Conservation (phyloP, 2,888 invertebrate genomes). For the Eupithecia centaureata region DNA sequence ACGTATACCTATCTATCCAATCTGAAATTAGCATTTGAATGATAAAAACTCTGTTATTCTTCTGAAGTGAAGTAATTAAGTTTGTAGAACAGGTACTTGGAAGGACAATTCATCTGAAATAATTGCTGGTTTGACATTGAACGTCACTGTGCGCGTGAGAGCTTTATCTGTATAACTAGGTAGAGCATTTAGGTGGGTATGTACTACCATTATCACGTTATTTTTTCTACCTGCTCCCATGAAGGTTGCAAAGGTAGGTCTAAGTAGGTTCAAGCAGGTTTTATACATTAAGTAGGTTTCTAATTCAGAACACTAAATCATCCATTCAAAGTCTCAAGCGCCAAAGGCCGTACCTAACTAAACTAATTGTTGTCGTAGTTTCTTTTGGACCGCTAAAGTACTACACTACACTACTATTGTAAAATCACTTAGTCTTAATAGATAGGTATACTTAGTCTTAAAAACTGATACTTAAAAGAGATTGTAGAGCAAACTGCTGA, state of each 20-base stretch:
- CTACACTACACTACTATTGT: no score
- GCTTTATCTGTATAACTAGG: not conserved
- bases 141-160: conserved; percentile 9
- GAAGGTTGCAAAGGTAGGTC: no score
- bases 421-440: no score
- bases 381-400: no score
- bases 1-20: not conserved
- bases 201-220: no score
- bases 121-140: conserved; percentile 50
- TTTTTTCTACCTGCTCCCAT: no score
- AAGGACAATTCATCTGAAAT: conserved; percentile 43
- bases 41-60: conserved; percentile 18
- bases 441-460: no score
- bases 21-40: conserved; percentile 38
- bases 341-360: not conserved
- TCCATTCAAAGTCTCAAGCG: not conserved
- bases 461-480: no score
- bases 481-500: not conserved
- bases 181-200: conserved; percentile 1
- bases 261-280: no score
- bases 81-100: conserved; percentile 59
- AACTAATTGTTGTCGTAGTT: no score
- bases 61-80: conserved; percentile 56
- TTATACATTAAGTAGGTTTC: no score
- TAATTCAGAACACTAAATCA: not conserved